Conservation (phyloP, 2,888 invertebrate genomes). For the Agrotis ipsilon region DNA sequence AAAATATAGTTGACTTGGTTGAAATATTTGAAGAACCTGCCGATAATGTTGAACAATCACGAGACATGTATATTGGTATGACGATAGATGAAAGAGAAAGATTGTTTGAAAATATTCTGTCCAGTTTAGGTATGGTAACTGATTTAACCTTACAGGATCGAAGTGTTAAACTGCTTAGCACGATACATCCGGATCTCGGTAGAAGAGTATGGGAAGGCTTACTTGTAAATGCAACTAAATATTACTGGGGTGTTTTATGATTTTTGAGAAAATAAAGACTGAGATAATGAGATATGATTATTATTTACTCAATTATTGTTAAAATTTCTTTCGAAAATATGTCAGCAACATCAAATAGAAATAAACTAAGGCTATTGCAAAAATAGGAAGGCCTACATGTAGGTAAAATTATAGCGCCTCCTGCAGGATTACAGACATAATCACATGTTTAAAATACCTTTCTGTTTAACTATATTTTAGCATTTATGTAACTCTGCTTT, state of each 20-base stretch:
- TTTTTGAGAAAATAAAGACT: neutral
- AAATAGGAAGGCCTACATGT: too few species aligned
- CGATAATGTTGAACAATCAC: constrained; percentile 96
- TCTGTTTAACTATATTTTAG: neutral
- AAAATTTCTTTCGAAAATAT: too few species aligned
- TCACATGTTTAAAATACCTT: too few species aligned
- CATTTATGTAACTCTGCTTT: constrained; percentile 10
- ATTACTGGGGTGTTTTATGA: neutral
- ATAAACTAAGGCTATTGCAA: too few species aligned
- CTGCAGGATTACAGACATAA: too few species aligned
- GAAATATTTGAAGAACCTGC: constrained; percentile 93
- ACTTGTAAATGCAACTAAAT: constrained; percentile 69
- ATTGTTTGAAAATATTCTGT: constrained; percentile 95
- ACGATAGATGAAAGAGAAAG: constrained; percentile 93
- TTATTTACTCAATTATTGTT: neutral
- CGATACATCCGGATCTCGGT: constrained; percentile 95
- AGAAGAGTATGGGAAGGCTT: constrained; percentile 76
- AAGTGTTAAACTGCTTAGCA: constrained; percentile 94
- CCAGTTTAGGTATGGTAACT: constrained; percentile 94
- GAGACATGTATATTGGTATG: constrained; percentile 94
- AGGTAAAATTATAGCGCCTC: too few species aligned
- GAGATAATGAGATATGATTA: neutral
- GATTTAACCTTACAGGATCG: constrained; percentile 81
- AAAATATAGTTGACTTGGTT: constrained; percentile 87
- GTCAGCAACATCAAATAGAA: neutral